Evolutionary conservation across 2,797 vertebrate species (phyloP).

Genomic region (Sciurus carolinensis): DNA sequence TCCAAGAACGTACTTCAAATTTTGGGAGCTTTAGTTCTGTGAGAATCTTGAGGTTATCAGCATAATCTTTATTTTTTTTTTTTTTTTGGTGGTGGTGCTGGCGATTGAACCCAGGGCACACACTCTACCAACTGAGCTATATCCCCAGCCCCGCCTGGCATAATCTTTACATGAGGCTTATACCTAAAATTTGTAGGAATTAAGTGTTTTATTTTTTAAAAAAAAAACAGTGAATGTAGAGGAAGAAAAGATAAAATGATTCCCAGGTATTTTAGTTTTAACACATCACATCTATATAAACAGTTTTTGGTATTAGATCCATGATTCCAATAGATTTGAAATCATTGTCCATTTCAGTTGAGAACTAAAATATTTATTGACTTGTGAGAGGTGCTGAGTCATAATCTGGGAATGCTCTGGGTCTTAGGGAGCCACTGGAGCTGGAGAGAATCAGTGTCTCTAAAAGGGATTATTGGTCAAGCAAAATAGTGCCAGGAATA

Average conservation of each 20-base stretch:
- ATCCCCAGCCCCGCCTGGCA: background rate
- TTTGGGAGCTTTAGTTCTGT: background rate
- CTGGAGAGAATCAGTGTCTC: background rate
- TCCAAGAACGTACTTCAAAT: background rate
- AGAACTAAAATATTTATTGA: background rate
- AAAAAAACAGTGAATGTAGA: background rate
- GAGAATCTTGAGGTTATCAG: background rate
- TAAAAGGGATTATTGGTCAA: slow-evolving; percentile 10
- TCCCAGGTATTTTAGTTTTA: background rate
- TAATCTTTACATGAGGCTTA: background rate
- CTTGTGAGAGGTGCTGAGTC: background rate
- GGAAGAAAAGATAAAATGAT: background rate
- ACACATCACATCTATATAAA: background rate
- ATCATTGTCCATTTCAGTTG: background rate
- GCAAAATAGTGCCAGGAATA: background rate
- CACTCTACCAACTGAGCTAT: no score
- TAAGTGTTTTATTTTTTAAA: background rate
- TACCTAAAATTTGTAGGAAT: background rate
- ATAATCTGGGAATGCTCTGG: background rate
- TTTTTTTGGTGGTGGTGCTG: no score
- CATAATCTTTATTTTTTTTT: background rate
- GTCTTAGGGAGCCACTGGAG: background rate
- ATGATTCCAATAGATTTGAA: background rate
- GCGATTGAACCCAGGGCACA: no score
- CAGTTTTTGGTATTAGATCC: background rate